Evolutionary conservation across 2,113 vertebrate species (phyloP).

Genomic region (Leptobrachium ailaonicum): DNA sequence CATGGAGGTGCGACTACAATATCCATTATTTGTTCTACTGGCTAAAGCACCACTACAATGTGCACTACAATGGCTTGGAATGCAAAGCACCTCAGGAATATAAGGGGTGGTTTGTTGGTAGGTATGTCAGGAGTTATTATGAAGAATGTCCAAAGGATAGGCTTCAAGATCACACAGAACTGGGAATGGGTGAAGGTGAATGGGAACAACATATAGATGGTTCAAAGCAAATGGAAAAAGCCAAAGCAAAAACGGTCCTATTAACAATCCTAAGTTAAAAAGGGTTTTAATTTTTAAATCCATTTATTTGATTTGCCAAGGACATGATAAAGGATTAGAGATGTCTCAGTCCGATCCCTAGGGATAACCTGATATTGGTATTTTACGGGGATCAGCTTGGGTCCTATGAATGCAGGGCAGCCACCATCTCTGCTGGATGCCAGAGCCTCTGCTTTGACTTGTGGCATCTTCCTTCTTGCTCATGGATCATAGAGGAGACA

Average conservation of each 20-base stretch:
- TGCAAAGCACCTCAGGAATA: conserved; percentile 86
- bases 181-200: conserved; percentile 73
- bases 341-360: too few species aligned
- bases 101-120: conserved; percentile 87
- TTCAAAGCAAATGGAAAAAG: conserved; percentile 57
- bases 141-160: conserved; percentile 91
- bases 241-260: conserved; percentile 68
- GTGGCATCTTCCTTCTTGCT: too few species aligned
- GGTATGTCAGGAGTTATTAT: conserved; percentile 92
- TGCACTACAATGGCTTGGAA: conserved; percentile 80
- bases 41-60: conserved; percentile 89
- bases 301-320: too few species aligned
- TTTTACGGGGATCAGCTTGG: too few species aligned
- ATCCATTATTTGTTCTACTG: conserved; percentile 98
- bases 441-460: too few species aligned
- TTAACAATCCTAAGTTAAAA: conserved; percentile 66
- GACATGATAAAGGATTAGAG: too few species aligned
- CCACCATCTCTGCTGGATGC: too few species aligned
- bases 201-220: conserved; percentile 64
- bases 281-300: background rate
- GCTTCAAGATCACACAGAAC: conserved; percentile 69
- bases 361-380: too few species aligned
- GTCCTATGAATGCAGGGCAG: too few species aligned
- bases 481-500: too few species aligned
- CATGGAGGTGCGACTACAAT: conserved; percentile 95